Conservation (phyloP, 2,113 vertebrate species). For the Lonchura striata region DNA sequence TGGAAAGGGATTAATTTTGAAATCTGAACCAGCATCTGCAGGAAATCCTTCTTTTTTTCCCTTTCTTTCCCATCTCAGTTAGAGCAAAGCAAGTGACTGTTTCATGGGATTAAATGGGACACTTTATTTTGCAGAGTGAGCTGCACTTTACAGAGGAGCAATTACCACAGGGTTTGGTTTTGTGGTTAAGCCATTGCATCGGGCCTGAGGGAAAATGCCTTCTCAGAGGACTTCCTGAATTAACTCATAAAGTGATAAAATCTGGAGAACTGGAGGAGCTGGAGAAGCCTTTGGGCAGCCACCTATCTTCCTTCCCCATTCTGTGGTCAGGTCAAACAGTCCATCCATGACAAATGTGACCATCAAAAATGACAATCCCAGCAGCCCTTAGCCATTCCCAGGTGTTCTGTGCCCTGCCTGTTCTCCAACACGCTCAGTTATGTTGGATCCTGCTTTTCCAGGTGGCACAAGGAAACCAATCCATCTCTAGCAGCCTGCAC, state of each 20-base stretch:
- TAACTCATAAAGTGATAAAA: neutral
- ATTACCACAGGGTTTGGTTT: neutral
- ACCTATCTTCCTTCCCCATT: neutral
- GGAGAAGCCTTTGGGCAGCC: neutral
- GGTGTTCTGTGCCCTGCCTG: neutral
- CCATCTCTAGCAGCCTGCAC: neutral
- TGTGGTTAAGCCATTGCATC: neutral
- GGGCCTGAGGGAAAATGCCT: neutral
- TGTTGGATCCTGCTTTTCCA: neutral
- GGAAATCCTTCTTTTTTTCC: neutral
- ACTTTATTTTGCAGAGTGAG: neutral
- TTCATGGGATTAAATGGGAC: neutral
- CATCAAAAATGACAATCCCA: neutral
- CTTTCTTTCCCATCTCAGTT: neutral
- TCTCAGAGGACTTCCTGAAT: neutral
- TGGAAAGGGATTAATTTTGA: neutral
- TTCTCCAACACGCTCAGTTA: neutral
- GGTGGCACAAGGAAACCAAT: neutral
- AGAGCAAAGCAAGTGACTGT: neutral
- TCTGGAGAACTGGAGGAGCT: neutral
- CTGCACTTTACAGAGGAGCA: neutral
- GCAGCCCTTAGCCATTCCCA: neutral
- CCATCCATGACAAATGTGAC: neutral
- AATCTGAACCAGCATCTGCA: neutral
- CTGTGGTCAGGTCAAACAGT: neutral